These are phyloP conservation scores for Eucidaris tribuloides DNA, from an alignment of 35 echinoderm and acorn worm species.

Conservation along the genomic window DNA sequence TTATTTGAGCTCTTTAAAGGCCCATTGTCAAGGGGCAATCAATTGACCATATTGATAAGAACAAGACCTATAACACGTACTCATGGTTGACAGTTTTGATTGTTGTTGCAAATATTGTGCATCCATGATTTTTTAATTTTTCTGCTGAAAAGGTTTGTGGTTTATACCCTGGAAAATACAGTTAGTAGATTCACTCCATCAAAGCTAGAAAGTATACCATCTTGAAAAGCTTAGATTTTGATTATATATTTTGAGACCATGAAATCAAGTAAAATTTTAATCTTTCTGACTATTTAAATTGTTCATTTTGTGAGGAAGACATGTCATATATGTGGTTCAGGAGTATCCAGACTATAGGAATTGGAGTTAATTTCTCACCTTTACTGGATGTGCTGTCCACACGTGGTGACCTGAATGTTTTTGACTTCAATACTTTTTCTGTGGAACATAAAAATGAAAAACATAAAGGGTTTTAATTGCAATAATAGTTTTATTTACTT, in stretches of 20 bases:
- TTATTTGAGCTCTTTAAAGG: background rate
- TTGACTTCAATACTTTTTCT: conserved; percentile 92
- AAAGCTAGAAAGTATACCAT: background rate
- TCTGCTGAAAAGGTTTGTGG: too few species aligned
- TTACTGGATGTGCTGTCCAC: conserved; percentile 61
- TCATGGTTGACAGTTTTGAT: too few species aligned
- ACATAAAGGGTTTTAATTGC: background rate
- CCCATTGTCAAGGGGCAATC: too few species aligned
- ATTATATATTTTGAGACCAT: background rate
- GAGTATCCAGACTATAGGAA: background rate
- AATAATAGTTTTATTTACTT: background rate
- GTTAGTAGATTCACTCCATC: background rate
- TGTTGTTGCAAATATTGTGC: too few species aligned
- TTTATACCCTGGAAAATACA: background rate
- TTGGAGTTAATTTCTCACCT: conserved; percentile 5
- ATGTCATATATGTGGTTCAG: background rate
- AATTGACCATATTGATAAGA: too few species aligned
- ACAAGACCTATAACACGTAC: too few species aligned
- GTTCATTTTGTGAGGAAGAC: background rate
- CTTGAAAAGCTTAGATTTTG: background rate
- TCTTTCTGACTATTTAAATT: background rate
- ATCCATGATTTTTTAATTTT: too few species aligned
- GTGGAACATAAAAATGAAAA: background rate
- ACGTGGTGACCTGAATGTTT: conserved; percentile 67
- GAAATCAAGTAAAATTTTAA: background rate